phyloP scores from a whole-genome alignment of 2,888 invertebrate genomes.

The Nezara viridula region DNA sequence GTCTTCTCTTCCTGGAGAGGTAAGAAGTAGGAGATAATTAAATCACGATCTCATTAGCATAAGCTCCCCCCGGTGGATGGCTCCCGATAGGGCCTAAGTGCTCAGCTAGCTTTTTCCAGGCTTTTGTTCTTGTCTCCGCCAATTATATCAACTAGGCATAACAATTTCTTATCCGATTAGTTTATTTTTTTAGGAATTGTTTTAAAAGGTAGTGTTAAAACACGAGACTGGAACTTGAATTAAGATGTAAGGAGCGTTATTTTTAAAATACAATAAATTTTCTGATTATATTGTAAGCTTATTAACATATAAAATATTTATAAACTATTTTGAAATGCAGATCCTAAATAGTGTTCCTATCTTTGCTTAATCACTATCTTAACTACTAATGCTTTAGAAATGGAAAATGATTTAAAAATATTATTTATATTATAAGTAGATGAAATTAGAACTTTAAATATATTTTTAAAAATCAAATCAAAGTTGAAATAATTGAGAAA shows the following conservation, averaged over 20 bases:
- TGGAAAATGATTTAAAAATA: no score
- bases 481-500: no score
- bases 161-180: conserved; percentile 3
- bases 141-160: conserved; percentile 10
- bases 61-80: conserved; percentile 31
- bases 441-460: no score
- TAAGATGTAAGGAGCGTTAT: background rate
- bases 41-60: conserved; percentile 48
- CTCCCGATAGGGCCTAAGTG: conserved; percentile 15
- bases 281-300: background rate
- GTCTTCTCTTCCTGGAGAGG: background rate
- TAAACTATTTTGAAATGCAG: no score
- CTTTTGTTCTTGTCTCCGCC: background rate
- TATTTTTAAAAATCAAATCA: no score
- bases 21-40: conserved; percentile 43
- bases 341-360: no score
- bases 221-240: background rate
- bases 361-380: no score
- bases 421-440: no score
- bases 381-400: no score
- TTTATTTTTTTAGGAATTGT: background rate
- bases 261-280: background rate
- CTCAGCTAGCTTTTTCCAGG: background rate
- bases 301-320: no score
- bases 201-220: background rate